Percentiles rank a stretch among this genome's conserved stretches.
phyloP scores from a whole-genome alignment of 1,140 invertebrate species.

The Drosophila nigromelanica region DNA sequence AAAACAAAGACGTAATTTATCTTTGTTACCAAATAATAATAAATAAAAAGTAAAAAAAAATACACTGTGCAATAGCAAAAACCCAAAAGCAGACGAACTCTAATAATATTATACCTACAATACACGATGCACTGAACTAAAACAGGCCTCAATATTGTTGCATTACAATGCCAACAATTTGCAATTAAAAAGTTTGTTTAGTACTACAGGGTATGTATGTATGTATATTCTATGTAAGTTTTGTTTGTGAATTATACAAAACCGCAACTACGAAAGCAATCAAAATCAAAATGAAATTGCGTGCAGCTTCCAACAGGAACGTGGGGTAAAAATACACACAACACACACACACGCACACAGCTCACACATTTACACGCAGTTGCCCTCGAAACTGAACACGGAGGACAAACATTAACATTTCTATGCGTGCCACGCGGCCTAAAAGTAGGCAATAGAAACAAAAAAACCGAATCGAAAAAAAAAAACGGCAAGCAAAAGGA shows the following conservation, averaged over 20 bases:
- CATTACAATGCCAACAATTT: slow-evolving; percentile 37
- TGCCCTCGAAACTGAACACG: slow-evolving; percentile 55
- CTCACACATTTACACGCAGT: slow-evolving; percentile 13
- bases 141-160: slow-evolving; percentile 11
- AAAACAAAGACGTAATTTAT: too few relatives aligned
- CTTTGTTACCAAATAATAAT: neutral
- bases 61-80: neutral
- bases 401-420: slow-evolving; percentile 77
- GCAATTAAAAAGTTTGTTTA: slow-evolving; percentile 16
- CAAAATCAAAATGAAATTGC: slow-evolving; percentile 69
- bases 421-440: slow-evolving; percentile 64
- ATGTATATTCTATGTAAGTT: slow-evolving; percentile 13
- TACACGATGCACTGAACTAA: neutral
- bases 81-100: neutral
- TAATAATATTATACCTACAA: neutral
- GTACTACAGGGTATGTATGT: slow-evolving; percentile 13
- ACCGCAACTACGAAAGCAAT: slow-evolving; percentile 46
- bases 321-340: slow-evolving; percentile 7
- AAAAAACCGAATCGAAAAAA: slow-evolving; percentile 17
- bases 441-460: slow-evolving; percentile 63
- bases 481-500: slow-evolving; percentile 32
- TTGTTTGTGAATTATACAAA: slow-evolving; percentile 23
- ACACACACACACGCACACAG: slow-evolving; percentile 10
- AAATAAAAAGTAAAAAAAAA: too few relatives aligned
- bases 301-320: slow-evolving; percentile 53